Conservation (phyloP, 2,888 invertebrate genomes). For the Macaria liturata region DNA sequence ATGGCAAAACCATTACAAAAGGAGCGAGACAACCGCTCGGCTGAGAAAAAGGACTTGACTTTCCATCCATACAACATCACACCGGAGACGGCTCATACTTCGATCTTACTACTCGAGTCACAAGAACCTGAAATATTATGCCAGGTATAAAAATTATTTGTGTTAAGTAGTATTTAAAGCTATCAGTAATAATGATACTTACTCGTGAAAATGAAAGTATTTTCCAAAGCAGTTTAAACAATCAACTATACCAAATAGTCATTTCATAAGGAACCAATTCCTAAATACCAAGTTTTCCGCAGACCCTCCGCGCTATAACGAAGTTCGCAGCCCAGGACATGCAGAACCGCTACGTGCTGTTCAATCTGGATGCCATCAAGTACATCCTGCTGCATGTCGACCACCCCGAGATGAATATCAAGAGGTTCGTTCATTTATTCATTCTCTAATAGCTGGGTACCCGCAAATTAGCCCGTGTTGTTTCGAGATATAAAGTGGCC, state of each 20-base stretch:
- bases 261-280: too few species aligned
- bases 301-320: constrained; percentile 75
- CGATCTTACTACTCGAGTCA: constrained; percentile 70
- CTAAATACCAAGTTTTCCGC: not conserved
- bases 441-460: too few species aligned
- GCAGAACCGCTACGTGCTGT: constrained; percentile 61
- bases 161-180: too few species aligned
- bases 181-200: too few species aligned
- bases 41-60: constrained; percentile 68
- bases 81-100: constrained; percentile 72
- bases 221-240: too few species aligned
- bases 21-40: constrained; percentile 70
- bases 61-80: constrained; percentile 71
- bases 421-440: constrained; percentile 48
- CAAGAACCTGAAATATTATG: constrained; percentile 72
- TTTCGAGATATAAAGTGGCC: too few species aligned
- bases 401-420: constrained; percentile 64
- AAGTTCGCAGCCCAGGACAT: constrained; percentile 72
- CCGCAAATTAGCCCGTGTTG: too few species aligned
- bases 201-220: too few species aligned
- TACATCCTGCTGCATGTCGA: constrained; percentile 67
- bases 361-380: constrained; percentile 58
- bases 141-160: constrained; percentile 50
- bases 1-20: constrained; percentile 73
- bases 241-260: too few species aligned